Evolutionary conservation across 1,140 invertebrate species (phyloP), one percentile per base, ranked within the genome.

Genomic region (Diuraphis noxia): DNA sequence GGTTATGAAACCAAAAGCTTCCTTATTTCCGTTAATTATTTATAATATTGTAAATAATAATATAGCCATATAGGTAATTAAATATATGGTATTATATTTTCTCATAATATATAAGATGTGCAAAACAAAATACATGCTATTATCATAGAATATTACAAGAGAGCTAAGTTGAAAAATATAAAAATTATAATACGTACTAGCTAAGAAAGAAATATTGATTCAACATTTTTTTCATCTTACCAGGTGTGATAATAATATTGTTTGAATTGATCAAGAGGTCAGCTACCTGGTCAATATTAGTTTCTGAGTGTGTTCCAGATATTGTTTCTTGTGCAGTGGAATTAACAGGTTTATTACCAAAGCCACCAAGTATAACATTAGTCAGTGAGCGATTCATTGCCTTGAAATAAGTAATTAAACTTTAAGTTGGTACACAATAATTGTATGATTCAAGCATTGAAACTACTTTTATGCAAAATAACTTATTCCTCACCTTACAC

Each of bases 311-410:
- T 8, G 96, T 97, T 91, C 97, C 97, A 25, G 95, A 96, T 92
- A 97, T 97, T 93, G 96, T 95, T 94, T 96, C 97, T 4, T 96
- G 95, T 93, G 96, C 96, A 13, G 96, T 96, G 36, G 94, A 94
- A 82, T 96, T 95, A 19, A 96, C 96, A 4, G 96, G 96, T 21
- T 95, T 95, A 9, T 97, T 97, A 72, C 97, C 97, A 94, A 97
- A 98, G 17, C 97, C 97, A 63, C 98, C 98, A 86, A 98, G 94
- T 93, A 98, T 98, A 0, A 98, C 98, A 94, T 97, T 98, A 0
- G 97, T 95, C 17, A 98, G 94, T 5, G 97, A 98, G 41, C 98
- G 94, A 94, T 98, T 98, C 98, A 98, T 98, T 10, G 97, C 98
- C 96, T 97, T 92, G 10, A 92, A 46, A 91, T 30, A n/a, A 63